These are phyloP conservation scores for Lycaon pictus DNA, from an alignment of 2,113 vertebrate genomes.

Conservation along the genomic window DNA sequence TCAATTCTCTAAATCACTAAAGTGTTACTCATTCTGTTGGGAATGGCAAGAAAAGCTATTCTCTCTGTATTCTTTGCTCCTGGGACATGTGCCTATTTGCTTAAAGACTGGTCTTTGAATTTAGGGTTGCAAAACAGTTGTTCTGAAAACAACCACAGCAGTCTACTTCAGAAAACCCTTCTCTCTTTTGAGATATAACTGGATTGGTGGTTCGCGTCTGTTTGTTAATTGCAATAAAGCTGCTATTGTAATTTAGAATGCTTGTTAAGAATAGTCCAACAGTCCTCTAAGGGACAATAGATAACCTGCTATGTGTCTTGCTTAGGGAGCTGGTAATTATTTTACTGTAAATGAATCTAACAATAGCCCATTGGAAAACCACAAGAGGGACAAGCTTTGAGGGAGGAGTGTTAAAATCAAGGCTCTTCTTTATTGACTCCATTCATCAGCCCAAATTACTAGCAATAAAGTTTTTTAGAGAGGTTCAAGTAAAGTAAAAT, in stretches of 20 bases:
- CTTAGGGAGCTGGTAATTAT: constrained; percentile 82
- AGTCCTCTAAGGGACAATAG: constrained; percentile 74
- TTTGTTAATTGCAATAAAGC: constrained; percentile 81
- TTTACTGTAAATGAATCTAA: constrained; percentile 83
- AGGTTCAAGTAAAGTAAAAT: constrained; percentile 72
- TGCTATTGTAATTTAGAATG: constrained; percentile 81
- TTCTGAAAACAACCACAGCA: constrained; percentile 67
- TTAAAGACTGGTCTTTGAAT: constrained; percentile 71
- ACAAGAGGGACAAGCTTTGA: constrained; percentile 65
- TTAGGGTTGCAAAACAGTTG: constrained; percentile 54
- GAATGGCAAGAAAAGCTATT: constrained; percentile 69
- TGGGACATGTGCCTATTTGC: constrained; percentile 66
- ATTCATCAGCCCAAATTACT: constrained; percentile 73
- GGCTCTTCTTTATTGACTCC: constrained; percentile 69
- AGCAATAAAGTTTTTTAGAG: constrained; percentile 72
- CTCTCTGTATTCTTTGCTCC: constrained; percentile 69
- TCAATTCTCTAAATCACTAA: constrained; percentile 71
- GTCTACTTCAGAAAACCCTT: constrained; percentile 62
- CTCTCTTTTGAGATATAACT: constrained; percentile 74
- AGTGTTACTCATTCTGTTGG: constrained; percentile 58
- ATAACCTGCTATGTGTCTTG: constrained; percentile 82
- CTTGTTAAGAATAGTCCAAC: constrained; percentile 77
- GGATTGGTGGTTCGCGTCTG: constrained; percentile 74
- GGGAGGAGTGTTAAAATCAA: constrained; percentile 59
- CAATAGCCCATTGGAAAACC: constrained; percentile 71